Conservation (phyloP, 53 echinoderm and acorn worm genomes). For the Crossaster papposus region DNA sequence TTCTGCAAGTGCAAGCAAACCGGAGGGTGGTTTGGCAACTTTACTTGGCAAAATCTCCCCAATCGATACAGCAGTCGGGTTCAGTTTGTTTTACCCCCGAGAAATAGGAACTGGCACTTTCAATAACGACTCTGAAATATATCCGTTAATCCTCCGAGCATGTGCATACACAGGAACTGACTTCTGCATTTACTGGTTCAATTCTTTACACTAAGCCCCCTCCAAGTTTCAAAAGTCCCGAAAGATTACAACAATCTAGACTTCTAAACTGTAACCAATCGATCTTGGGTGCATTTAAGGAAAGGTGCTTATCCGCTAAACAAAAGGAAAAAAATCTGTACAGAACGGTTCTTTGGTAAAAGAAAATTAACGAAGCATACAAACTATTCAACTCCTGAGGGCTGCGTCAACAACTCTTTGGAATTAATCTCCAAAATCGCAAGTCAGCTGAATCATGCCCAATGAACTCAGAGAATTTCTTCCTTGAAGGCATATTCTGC, state of each 20-base stretch:
- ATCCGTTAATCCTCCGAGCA: neutral
- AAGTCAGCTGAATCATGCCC: neutral
- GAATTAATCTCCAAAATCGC: neutral
- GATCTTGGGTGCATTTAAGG: neutral
- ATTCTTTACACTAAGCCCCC: neutral
- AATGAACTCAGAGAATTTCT: neutral
- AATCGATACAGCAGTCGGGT: slow-evolving; percentile 2
- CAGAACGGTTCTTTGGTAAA: neutral
- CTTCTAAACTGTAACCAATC: neutral
- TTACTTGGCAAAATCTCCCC: neutral
- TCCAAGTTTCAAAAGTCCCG: neutral
- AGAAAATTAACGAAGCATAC: neutral
- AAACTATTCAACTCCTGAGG: neutral
- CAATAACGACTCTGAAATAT: neutral
- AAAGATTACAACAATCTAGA: neutral
- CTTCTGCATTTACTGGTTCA: neutral
- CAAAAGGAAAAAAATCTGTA: neutral
- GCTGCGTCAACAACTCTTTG: neutral
- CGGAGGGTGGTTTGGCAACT: slow-evolving; percentile 1
- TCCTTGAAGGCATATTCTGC: neutral
- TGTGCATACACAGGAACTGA: slow-evolving; percentile 11
- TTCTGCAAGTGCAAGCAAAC: neutral
- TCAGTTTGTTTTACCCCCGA: slow-evolving; percentile 37
- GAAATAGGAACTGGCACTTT: neutral
- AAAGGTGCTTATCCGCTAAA: neutral